Evolutionary conservation across 2,888 invertebrate genomes (phyloP).

Genomic region (Caenorhabditis sp.): DNA sequence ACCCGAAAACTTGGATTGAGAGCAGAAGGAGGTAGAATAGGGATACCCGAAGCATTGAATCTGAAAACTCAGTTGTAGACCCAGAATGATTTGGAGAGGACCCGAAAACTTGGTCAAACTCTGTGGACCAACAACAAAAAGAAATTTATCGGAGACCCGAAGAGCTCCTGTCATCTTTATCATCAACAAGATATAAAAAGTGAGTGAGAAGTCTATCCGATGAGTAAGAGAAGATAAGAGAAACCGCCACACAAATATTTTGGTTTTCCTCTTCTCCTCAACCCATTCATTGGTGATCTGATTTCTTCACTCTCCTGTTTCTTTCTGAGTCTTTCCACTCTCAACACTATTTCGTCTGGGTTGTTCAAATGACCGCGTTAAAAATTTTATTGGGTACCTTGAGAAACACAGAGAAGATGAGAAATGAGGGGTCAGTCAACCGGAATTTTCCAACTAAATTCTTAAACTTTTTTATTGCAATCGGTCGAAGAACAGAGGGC

Average conservation of each 20-base stretch:
- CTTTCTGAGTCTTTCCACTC: constrained; percentile 16
- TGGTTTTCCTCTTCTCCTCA: constrained; percentile 6
- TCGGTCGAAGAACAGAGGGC: background rate
- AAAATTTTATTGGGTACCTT: constrained; percentile 33
- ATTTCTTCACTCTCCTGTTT: constrained; percentile 25
- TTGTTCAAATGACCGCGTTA: constrained; percentile 47
- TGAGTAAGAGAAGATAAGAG: constrained; percentile 23
- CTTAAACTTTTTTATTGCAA: constrained; percentile 34
- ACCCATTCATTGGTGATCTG: constrained; percentile 19
- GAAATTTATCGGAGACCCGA: background rate
- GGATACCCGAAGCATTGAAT: constrained; percentile 23
- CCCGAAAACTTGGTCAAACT: constrained; percentile 3
- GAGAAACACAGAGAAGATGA: constrained; percentile 2
- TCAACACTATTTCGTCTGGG: constrained; percentile 14
- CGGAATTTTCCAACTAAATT: constrained; percentile 36
- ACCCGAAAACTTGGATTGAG: constrained; percentile 14
- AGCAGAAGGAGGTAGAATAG: background rate
- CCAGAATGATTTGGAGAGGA: background rate
- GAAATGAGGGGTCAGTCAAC: constrained; percentile 33
- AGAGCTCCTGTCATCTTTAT: background rate
- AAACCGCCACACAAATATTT: constrained; percentile 49
- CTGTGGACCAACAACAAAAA: background rate
- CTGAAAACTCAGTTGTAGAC: too few species aligned
- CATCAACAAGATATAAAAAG: constrained; percentile 29
- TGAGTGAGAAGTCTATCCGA: background rate